Evolutionary conservation across 1,140 invertebrate species (phyloP).

Genomic region (Cotesia vestalis): DNA sequence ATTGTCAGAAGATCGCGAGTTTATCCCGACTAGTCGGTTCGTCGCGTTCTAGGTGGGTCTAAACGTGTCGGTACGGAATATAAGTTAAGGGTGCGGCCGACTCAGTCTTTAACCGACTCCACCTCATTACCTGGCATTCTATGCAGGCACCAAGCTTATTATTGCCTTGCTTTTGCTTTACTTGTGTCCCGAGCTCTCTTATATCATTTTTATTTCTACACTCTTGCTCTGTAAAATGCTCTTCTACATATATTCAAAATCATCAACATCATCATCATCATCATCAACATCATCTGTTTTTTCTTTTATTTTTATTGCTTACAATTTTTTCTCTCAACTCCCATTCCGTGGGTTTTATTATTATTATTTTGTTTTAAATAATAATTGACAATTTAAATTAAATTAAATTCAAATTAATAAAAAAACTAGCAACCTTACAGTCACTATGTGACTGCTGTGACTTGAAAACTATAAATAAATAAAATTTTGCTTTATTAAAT

Average conservation of each 20-base stretch:
- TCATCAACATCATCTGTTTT: conserved; percentile 9
- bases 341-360: neutral
- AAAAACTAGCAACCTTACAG: no score
- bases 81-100: conserved; percentile 57
- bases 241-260: no score
- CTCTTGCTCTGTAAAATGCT: neutral
- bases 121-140: conserved; percentile 67
- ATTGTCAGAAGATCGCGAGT: conserved; percentile 5
- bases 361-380: no score
- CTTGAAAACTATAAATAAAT: no score
- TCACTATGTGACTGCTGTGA: no score
- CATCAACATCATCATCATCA: neutral
- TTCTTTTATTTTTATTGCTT: neutral
- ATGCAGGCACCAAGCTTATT: conserved; percentile 64
- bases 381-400: no score
- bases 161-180: conserved; percentile 48
- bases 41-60: conserved; percentile 17
- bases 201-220: conserved; percentile 4
- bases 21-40: conserved; percentile 7
- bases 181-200: conserved; percentile 48
- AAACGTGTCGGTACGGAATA: conserved; percentile 22
- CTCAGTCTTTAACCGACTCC: conserved; percentile 53
- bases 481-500: no score
- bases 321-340: neutral
- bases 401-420: no score